Conservation (phyloP, 2,113 vertebrate species). For the Chunga burmeisteri region DNA sequence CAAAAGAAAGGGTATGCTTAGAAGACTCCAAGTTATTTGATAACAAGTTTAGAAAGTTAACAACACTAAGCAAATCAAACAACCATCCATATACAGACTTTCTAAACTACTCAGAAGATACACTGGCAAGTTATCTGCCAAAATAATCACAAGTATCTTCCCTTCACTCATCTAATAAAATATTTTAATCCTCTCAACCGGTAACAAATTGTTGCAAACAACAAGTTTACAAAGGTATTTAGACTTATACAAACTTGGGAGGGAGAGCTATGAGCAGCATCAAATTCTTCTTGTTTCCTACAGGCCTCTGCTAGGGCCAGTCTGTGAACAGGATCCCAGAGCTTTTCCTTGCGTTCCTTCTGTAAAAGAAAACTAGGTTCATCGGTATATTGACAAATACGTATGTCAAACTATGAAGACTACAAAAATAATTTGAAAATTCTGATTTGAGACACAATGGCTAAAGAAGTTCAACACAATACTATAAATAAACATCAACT, state of each 20-base stretch:
- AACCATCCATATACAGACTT: neutral
- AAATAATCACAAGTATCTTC: neutral
- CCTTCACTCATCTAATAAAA: neutral
- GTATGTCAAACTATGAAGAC: neutral
- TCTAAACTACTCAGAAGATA: neutral
- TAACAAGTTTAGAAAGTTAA: neutral
- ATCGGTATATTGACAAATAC: neutral
- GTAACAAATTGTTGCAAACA: neutral
- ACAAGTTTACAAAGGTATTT: neutral
- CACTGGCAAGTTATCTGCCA: neutral
- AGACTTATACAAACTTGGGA: constrained; percentile 80
- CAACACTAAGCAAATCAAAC: neutral
- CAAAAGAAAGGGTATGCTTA: neutral
- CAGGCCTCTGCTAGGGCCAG: constrained; percentile 89
- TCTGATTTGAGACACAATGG: neutral
- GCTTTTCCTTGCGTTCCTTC: constrained; percentile 98
- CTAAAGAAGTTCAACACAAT: neutral
- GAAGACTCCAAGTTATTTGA: neutral
- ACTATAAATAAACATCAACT: neutral
- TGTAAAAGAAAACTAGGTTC: constrained; percentile 47
- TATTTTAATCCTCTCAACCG: neutral
- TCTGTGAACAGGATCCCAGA: constrained; percentile 94
- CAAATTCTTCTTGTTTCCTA: constrained; percentile 91
- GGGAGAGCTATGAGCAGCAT: constrained; percentile 81
- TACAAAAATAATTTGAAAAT: neutral